These are phyloP conservation scores for Calidris pugnax DNA, from an alignment of 2,113 vertebrate species.

Conservation along the genomic window DNA sequence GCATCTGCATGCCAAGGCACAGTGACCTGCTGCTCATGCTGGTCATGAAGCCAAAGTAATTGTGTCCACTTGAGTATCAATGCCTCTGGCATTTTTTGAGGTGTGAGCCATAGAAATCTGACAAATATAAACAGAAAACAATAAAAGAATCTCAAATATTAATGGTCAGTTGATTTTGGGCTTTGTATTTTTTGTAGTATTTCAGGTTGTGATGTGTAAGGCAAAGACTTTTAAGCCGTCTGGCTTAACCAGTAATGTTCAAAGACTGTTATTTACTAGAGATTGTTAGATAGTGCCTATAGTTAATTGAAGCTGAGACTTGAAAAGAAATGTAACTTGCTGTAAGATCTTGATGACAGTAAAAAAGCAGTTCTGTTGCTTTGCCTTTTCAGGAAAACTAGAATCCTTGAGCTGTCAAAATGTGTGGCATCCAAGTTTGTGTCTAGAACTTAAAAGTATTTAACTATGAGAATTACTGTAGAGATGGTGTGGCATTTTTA, in stretches of 20 bases:
- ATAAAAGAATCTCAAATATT: not conserved
- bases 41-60: not conserved
- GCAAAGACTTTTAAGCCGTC: not conserved
- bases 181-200: not conserved
- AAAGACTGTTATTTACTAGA: not conserved
- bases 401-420: not conserved
- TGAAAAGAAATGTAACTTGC: not conserved
- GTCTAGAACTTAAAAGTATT: not conserved
- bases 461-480: not conserved
- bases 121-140: not conserved
- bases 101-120: not conserved
- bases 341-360: not conserved
- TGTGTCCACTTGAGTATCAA: not conserved
- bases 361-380: not conserved
- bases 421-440: not conserved
- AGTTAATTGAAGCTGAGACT: not conserved
- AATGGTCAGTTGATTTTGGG: not conserved
- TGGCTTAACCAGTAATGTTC: not conserved
- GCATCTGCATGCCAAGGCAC: not conserved
- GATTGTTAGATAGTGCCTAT: too few species aligned
- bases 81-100: not conserved
- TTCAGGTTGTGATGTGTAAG: not conserved
- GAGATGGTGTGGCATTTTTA: not conserved
- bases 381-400: not conserved
- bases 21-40: not conserved